phyloP scores from a whole-genome alignment of 2,113 vertebrate species.

The Phycodurus eques region DNA sequence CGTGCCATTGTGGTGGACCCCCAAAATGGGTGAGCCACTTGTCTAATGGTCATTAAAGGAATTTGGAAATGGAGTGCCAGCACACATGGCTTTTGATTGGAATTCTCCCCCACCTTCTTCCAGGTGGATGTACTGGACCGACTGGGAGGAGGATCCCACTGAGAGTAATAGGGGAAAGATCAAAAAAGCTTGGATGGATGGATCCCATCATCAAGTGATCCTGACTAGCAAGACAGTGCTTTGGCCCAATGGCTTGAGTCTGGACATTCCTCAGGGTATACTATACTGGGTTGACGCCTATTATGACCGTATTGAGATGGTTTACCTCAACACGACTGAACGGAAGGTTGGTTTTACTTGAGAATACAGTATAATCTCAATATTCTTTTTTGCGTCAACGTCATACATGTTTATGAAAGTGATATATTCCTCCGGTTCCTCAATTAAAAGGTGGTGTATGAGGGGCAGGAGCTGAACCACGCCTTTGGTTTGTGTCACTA shows the following conservation, averaged over 20 bases:
- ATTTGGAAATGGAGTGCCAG: not conserved
- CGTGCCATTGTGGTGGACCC: conserved; percentile 96
- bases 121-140: conserved; percentile 99
- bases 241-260: conserved; percentile 95
- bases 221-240: conserved; percentile 93
- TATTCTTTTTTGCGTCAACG: conserved; percentile 7
- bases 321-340: conserved; percentile 86
- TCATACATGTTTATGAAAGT: not conserved
- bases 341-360: conserved; percentile 77
- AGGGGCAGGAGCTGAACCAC: conserved; percentile 91
- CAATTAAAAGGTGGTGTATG: conserved; percentile 84
- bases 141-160: conserved; percentile 98
- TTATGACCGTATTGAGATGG: conserved; percentile 96
- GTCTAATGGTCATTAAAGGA: not conserved
- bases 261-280: conserved; percentile 89
- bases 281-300: conserved; percentile 98
- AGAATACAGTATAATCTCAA: not conserved
- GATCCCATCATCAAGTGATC: conserved; percentile 88
- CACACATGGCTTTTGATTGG: not conserved
- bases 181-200: conserved; percentile 96
- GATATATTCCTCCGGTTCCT: not conserved
- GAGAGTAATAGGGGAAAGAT: conserved; percentile 95
- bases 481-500: conserved; percentile 97
- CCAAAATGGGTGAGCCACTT: conserved; percentile 79
- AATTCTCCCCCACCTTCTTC: not conserved